Percentiles rank a stretch among this genome's conserved stretches.
phyloP scores from a whole-genome alignment of 2,888 invertebrate species.

The Litoditis marina region DNA sequence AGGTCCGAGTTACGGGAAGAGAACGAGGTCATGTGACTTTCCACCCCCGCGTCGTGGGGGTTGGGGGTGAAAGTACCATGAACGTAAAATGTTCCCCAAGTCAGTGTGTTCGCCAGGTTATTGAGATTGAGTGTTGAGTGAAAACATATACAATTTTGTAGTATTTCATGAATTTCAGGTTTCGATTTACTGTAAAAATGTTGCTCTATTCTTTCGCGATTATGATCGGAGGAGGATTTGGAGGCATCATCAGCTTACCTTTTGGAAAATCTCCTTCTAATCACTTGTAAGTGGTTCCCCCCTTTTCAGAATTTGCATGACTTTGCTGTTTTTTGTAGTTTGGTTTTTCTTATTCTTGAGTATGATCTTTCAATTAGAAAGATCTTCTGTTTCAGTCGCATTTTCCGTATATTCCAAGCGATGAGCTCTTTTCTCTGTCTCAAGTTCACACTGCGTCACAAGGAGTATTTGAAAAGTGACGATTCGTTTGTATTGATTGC shows the following conservation, averaged over 20 bases:
- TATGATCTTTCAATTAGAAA: no score
- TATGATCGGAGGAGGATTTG: constrained; percentile 33
- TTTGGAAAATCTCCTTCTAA: constrained; percentile 34
- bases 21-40: no score
- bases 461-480: constrained; percentile 24
- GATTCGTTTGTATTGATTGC: constrained; percentile 50
- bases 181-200: constrained; percentile 31
- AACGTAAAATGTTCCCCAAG: no score
- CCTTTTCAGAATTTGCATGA: no score
- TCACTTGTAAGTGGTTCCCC: constrained; percentile 38
- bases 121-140: no score
- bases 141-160: no score
- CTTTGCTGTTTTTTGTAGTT: no score
- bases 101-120: no score
- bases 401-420: constrained; percentile 39
- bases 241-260: constrained; percentile 30
- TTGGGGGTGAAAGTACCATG: no score
- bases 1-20: no score
- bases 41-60: no score
- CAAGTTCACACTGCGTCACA: constrained; percentile 30
- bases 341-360: no score
- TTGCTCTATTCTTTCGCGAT: constrained; percentile 28
- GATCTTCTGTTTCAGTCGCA: constrained; percentile 43
- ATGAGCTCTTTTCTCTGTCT: constrained; percentile 26
- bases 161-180: constrained; percentile 3